Evolutionary conservation across 2,797 vertebrate genomes (phyloP), one percentile per base, ranked within the genome.

Genomic region (Tachyglossus aculeatus): DNA sequence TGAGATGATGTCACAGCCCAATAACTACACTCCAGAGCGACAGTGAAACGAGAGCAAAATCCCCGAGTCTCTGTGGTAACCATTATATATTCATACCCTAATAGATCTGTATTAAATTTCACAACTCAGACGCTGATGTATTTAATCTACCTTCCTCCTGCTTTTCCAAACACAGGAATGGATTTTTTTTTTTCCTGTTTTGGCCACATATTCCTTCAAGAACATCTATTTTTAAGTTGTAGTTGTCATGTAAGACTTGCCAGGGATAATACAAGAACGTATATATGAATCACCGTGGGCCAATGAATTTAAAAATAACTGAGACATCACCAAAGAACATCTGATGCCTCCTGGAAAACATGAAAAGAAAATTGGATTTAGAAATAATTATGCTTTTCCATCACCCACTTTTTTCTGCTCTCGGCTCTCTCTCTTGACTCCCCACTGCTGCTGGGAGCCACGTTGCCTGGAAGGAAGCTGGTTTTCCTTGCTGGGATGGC

Each of bases 231-330:
- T 86, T 64, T 65, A 70, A 59, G 45, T 40, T 31, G 54, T 34
- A 31, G 64, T 65, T 66, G 80, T 80, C 5, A 4, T 1, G 29
- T 64, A 50, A 48, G 80, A 77, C 79, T 85, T 73, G 81, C 78
- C 1, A 41, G 57, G 62, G 84, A 79, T 81, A 66, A 66, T 69
- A 37, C 59, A 58, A 55, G 80, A 80, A 74, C 74, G 83, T 60
- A 66, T 0, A 31, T 70, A 78, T 82, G 81, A 87, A 86, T 88
- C 86, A 82, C 74, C 59, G 32, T 29, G 80, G 88, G 74, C 84
- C 77, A 59, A 61, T 52, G 37, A 52, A 39, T 69, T 80, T 87
- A 88, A 88, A 89, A 89, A 88, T 87, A 86, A 82, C 66, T 21
- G 54, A 11, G 43, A 83, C 60, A 33, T 74, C 43, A 3, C 59